Base-by-base conservation (phyloP, 2,797 vertebrate species). In the Cyclopterus lumpus region DNA sequence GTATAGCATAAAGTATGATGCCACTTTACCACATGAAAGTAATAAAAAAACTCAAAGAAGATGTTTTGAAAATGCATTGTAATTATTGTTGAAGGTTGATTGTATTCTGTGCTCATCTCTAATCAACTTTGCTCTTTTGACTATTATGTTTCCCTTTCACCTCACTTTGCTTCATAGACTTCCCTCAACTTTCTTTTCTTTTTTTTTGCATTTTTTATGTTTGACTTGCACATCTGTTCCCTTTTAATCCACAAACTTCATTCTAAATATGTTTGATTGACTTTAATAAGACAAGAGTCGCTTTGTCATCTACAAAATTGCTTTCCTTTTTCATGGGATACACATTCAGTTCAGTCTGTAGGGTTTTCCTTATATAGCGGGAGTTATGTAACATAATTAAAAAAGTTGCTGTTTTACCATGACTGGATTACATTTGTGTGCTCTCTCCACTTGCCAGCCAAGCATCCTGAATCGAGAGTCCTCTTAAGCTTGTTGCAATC, bases 301-400 rank as follows among this genome's bases (percentile, higher is more conserved):
- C 69, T 75, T 71, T 78, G 38, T 82, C 69, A 68, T 61, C 42
- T 66, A 26, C 42, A 38, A 72, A 80, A 71, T 75, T 65, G 54
- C 46, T 80, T 72, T 71, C 20, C 15, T 44, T 54, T 75, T 61
- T 68, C 1, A 9, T 38, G 6, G 3, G 26, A 51, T 49, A 81
- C 80, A 83, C 67, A 77, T 88, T 91, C 71, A 64, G 55, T 57
- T 57, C 81, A 86, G 65, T 86, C 76, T 83, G 64, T 67, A 55
- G 62, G 67, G 64, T 60, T 48, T 48, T 60, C 24, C 55, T 93
- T 91, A 88, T 80, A 77, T 86, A 93, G 93, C 51, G 62, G 14
- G 60, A 49, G 64, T 92, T 93, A 87, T 58, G 75, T 86, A 91
- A 92, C 69, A 79, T 82, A 83, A 92, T 94, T 92, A 90, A 87